These are phyloP conservation scores for Drosophila birchii DNA, from an alignment of 2,888 invertebrate species.

Conservation along the genomic window DNA sequence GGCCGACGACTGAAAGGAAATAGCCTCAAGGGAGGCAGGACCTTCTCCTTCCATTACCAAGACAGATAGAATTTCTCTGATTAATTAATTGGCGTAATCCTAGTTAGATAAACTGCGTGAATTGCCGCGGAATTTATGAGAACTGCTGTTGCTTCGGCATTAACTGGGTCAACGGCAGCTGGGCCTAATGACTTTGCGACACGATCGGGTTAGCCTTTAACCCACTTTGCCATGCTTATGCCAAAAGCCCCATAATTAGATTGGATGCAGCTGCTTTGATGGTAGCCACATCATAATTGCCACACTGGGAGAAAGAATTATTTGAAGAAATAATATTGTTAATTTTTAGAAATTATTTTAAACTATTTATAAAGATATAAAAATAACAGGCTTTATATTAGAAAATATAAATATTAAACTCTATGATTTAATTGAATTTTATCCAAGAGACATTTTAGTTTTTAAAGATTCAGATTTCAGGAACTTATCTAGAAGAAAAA, in stretches of 20 bases:
- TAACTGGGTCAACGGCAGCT: conserved; percentile 51
- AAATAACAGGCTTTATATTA: too few species aligned
- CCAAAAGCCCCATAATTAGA: conserved; percentile 13
- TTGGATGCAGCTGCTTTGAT: conserved; percentile 22
- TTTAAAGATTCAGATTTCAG: neutral
- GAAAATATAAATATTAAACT: neutral
- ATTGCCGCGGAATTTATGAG: conserved; percentile 52
- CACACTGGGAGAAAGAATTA: conserved; percentile 1
- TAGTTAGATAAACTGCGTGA: conserved; percentile 64
- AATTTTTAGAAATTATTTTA: neutral
- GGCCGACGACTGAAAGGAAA: conserved; percentile 34
- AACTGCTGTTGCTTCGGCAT: conserved; percentile 13
- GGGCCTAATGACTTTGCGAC: conserved; percentile 22
- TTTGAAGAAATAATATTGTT: neutral
- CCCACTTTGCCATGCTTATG: neutral
- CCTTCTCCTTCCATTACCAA: neutral
- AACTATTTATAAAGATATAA: neutral
- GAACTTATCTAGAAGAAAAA: neutral
- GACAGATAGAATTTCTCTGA: conserved; percentile 49
- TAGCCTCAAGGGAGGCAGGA: conserved; percentile 3
- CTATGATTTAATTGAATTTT: neutral
- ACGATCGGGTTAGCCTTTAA: conserved; percentile 25
- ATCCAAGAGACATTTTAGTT: too few species aligned
- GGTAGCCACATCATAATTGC: conserved; percentile 45
- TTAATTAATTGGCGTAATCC: conserved; percentile 71